Percentiles rank a stretch among this genome's conserved stretches.
phyloP scores from a whole-genome alignment of 2,797 vertebrate genomes.

The Coregonus suidteri region DNA sequence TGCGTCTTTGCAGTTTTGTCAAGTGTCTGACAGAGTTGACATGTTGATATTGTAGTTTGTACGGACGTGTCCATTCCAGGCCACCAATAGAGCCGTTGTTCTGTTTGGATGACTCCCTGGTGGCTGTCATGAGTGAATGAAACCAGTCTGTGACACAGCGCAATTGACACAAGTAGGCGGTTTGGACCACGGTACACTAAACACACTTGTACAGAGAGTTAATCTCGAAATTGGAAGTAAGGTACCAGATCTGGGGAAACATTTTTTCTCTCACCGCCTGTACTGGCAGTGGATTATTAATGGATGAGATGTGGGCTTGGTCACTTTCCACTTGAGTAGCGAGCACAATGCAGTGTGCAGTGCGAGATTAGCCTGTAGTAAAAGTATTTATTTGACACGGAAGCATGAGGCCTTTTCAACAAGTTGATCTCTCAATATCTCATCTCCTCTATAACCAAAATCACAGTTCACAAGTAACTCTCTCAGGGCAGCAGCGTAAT shows the following conservation, averaged over 20 bases:
- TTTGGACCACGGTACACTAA: background rate
- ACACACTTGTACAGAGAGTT: background rate
- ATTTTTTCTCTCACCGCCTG: background rate
- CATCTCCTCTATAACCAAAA: background rate
- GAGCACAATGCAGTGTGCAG: background rate
- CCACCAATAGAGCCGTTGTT: no score
- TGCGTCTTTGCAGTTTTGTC: constrained; percentile 21
- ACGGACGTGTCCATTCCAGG: no score
- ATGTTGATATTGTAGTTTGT: background rate
- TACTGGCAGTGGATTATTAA: background rate
- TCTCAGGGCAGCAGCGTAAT: background rate
- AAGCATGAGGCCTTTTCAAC: background rate
- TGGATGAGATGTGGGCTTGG: background rate
- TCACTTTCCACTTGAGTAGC: background rate
- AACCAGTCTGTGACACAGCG: background rate
- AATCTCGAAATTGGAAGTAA: background rate
- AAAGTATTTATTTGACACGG: background rate
- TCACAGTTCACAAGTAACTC: background rate
- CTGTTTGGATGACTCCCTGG: no score
- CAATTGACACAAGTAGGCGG: background rate
- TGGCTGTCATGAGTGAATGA: no score
- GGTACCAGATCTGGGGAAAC: background rate
- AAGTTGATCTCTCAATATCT: background rate
- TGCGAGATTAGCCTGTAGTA: background rate
- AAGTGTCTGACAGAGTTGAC: constrained; percentile 19